These are phyloP conservation scores for Lampris megalopsis DNA, from an alignment of 2,113 vertebrate genomes.

Conservation along the genomic window DNA sequence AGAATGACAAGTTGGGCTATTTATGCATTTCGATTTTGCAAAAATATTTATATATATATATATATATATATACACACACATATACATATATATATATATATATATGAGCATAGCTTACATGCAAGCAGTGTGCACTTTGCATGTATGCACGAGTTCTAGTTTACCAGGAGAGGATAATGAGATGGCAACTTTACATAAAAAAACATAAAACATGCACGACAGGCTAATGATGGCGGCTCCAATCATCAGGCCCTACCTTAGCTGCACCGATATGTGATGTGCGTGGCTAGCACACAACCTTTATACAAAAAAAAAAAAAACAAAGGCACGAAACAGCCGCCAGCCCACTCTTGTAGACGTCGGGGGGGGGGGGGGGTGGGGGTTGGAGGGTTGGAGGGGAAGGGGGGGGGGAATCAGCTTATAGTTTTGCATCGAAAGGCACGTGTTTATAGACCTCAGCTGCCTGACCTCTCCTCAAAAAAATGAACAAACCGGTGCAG, in stretches of 20 bases:
- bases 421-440: constrained; percentile 69
- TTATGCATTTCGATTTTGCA: neutral
- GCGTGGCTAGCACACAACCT: constrained; percentile 62
- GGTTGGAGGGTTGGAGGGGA: constrained; percentile 1
- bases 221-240: constrained; percentile 6
- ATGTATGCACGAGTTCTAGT: constrained; percentile 15
- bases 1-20: neutral
- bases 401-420: constrained; percentile 70
- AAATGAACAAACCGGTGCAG: constrained; percentile 9
- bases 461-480: constrained; percentile 65
- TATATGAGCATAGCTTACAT: constrained; percentile 1
- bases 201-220: constrained; percentile 19
- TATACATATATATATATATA: neutral
- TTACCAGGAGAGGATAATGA: constrained; percentile 22
- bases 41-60: neutral
- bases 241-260: constrained; percentile 56
- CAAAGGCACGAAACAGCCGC: neutral
- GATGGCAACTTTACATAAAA: constrained; percentile 50
- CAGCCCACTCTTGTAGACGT: constrained; percentile 52
- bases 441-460: constrained; percentile 78
- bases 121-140: constrained; percentile 42
- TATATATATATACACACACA: constrained; percentile 1
- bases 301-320: constrained; percentile 58
- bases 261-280: constrained; percentile 73
- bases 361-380: constrained; percentile 45